Percentiles rank a stretch among this genome's conserved stretches.
Conservation (phyloP, 2,888 invertebrate species). For the Diabrotica balteata region DNA sequence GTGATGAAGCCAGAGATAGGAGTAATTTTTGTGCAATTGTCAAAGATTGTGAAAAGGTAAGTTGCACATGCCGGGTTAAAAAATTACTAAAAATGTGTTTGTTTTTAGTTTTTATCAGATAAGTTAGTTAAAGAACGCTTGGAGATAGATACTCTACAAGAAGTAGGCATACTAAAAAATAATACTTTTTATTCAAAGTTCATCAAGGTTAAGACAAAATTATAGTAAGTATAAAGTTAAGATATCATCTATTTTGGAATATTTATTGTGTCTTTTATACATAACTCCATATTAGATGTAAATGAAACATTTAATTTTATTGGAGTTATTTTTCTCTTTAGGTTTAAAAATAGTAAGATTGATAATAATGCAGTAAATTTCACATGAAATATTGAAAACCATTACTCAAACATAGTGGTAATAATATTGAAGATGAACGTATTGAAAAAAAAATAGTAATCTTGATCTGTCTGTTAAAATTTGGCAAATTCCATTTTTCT, state of each 20-base stretch:
- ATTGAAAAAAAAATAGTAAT: no score
- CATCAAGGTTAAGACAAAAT: conserved; percentile 96
- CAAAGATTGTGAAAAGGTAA: conserved; percentile 79
- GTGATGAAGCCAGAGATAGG: conserved; percentile 70
- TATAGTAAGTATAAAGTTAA: conserved; percentile 80
- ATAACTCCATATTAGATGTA: background rate
- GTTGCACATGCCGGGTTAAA: conserved; percentile 12
- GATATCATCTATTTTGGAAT: no score
- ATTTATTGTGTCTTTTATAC: background rate
- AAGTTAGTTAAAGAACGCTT: conserved; percentile 89
- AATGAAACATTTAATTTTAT: background rate
- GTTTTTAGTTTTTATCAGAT: conserved; percentile 74
- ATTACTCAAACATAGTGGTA: no score
- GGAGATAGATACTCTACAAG: conserved; percentile 92
- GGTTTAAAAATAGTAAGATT: no score
- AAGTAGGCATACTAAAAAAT: conserved; percentile 88
- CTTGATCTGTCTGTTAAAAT: no score
- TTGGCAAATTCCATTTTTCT: no score
- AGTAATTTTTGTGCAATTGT: conserved; percentile 79
- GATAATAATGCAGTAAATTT: no score
- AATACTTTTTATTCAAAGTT: conserved; percentile 92
- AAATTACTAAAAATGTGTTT: conserved; percentile 18
- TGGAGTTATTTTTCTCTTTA: no score
- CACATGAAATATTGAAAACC: no score
- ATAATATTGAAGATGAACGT: no score